Conservation (phyloP, 1,140 invertebrate genomes). For the Heliconius eleuchia region DNA sequence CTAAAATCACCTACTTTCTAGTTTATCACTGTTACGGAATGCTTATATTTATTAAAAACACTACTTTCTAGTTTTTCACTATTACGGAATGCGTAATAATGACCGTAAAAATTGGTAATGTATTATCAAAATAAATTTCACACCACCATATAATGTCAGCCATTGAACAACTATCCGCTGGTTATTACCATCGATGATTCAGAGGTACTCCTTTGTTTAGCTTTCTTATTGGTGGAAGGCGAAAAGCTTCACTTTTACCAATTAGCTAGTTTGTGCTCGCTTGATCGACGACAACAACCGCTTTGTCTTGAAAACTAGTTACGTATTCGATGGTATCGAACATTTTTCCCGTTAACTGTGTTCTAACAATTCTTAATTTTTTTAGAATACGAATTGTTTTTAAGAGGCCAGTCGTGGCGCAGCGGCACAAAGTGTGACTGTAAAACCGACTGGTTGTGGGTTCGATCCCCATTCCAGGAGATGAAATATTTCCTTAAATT, state of each 20-base stretch:
- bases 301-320: conserved; percentile 74
- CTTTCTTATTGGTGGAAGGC: conserved; percentile 63
- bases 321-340: background rate
- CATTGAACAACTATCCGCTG: conserved; percentile 40
- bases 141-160: conserved; percentile 33
- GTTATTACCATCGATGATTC: conserved; percentile 48
- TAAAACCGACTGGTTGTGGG: too few relatives aligned
- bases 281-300: conserved; percentile 49
- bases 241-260: conserved; percentile 76
- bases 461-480: too few relatives aligned
- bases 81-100: conserved; percentile 29
- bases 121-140: conserved; percentile 34
- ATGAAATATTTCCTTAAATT: too few relatives aligned
- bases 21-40: conserved; percentile 24
- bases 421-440: too few relatives aligned
- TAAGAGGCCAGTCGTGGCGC: too few relatives aligned
- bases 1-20: conserved; percentile 29
- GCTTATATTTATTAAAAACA: background rate
- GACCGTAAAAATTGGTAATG: conserved; percentile 43
- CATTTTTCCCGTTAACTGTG: background rate
- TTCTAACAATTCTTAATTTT: background rate
- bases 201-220: conserved; percentile 64
- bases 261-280: conserved; percentile 65
- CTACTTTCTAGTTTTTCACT: conserved; percentile 33
- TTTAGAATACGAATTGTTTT: background rate